Percentiles rank a stretch among this genome's conserved stretches.
Evolutionary conservation across 2,797 vertebrate genomes (phyloP).

Genomic region (Pangasius krempfi): DNA sequence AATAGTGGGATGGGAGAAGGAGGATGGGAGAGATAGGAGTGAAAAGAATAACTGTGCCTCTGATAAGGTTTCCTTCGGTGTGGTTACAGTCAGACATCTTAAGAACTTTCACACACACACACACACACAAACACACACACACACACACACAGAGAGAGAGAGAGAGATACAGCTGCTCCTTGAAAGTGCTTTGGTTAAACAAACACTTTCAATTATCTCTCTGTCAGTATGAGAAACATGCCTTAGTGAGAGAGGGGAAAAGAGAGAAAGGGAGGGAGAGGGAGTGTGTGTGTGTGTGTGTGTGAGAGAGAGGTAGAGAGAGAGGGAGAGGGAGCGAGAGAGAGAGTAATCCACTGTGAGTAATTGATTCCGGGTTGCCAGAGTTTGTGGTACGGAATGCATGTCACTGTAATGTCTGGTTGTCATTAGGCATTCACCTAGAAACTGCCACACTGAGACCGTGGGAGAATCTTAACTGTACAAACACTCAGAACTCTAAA

Average conservation of each 20-base stretch:
- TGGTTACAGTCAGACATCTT: conserved; percentile 66
- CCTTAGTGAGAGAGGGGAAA: conserved; percentile 11
- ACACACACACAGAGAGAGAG: conserved; percentile 20
- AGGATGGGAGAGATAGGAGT: conserved; percentile 61
- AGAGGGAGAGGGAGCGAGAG: conserved; percentile 31
- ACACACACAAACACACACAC: not conserved
- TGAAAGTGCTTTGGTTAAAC: conserved; percentile 55
- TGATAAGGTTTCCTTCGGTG: conserved; percentile 41
- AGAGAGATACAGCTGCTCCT: conserved; percentile 20
- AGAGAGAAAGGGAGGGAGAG: not conserved
- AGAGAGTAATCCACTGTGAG: conserved; percentile 35
- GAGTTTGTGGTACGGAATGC: conserved; percentile 69
- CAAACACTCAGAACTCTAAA: conserved; percentile 34
- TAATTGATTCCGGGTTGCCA: conserved; percentile 59
- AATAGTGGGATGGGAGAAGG: conserved; percentile 34
- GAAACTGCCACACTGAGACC: conserved; percentile 63
- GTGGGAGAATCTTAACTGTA: conserved; percentile 55
- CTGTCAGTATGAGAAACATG: conserved; percentile 41
- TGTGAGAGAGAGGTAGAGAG: not conserved
- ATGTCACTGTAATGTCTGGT: conserved; percentile 64
- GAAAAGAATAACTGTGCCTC: conserved; percentile 57
- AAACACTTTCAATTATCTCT: conserved; percentile 67
- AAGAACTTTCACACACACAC: conserved; percentile 50
- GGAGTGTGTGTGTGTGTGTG: too few relatives aligned
- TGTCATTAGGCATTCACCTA: conserved; percentile 72